Conservation (phyloP, 2,113 vertebrate species). For the Menura novaehollandiae region DNA sequence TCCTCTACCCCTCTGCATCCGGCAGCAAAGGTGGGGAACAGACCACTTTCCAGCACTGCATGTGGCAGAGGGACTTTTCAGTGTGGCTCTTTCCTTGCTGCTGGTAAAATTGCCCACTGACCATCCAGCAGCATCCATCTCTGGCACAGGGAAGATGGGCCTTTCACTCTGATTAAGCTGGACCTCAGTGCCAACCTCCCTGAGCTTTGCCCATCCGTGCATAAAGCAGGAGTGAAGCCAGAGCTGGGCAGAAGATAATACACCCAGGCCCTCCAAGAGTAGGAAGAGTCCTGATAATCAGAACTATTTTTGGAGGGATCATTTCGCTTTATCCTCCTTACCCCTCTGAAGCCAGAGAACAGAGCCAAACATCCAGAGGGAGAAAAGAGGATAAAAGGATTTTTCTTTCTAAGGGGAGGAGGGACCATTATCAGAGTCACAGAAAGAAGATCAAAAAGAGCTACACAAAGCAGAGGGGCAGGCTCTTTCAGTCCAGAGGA, state of each 20-base stretch:
- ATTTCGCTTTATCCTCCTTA: background rate
- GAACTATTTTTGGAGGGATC: conserved; percentile 27
- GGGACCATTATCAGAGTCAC: background rate
- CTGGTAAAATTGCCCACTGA: background rate
- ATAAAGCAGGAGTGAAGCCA: background rate
- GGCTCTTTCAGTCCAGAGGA: background rate
- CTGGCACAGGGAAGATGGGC: background rate
- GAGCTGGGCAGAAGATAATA: background rate
- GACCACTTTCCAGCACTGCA: background rate
- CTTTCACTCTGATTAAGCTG: background rate
- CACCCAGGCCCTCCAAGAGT: background rate
- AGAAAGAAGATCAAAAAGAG: conserved; percentile 42
- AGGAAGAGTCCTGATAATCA: background rate
- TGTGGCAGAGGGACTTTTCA: background rate
- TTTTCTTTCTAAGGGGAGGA: conserved; percentile 4
- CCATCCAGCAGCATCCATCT: background rate
- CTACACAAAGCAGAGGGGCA: background rate
- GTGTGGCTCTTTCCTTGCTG: background rate
- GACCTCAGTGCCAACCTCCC: background rate
- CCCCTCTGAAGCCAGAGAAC: background rate
- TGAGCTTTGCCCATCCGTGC: background rate
- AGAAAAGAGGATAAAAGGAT: conserved; percentile 49
- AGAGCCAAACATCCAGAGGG: conserved; percentile 30
- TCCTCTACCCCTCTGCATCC: background rate
- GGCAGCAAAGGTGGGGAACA: background rate